A percentile compares a stretch with the other conserved stretches of the same genome.
Evolutionary conservation across 2,797 vertebrate genomes (phyloP).

Genomic region (Myripristis murdjan): DNA sequence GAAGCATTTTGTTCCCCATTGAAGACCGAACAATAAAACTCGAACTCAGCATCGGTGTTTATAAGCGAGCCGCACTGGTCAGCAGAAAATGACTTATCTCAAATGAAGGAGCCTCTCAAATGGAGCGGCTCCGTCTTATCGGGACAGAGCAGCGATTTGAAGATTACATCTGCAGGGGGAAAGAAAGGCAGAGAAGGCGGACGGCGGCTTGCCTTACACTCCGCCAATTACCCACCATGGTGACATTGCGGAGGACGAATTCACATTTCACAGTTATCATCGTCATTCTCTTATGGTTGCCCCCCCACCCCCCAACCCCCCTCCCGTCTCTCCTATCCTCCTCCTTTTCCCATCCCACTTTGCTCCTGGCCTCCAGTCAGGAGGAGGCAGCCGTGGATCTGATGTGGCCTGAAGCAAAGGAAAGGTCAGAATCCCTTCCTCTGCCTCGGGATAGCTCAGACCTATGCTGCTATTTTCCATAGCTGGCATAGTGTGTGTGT

Average conservation of each 20-base stretch:
- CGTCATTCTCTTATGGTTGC: constrained; percentile 30
- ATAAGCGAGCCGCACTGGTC: constrained; percentile 63
- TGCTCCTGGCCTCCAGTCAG: constrained; percentile 68
- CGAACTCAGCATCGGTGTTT: constrained; percentile 77
- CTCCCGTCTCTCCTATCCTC: constrained; percentile 7
- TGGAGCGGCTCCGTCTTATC: constrained; percentile 74
- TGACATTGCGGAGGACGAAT: constrained; percentile 85
- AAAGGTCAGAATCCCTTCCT: constrained; percentile 83
- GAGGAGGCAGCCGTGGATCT: constrained; percentile 72
- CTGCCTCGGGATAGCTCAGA: constrained; percentile 78
- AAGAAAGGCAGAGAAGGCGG: constrained; percentile 20
- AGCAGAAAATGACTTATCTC: constrained; percentile 81
- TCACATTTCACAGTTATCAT: constrained; percentile 68
- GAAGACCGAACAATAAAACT: constrained; percentile 74
- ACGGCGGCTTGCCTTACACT: constrained; percentile 33
- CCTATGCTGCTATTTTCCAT: constrained; percentile 77
- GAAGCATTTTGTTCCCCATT: constrained; percentile 56
- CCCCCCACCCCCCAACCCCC: constrained; percentile 3
- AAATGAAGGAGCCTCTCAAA: constrained; percentile 66
- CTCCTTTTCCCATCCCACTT: constrained; percentile 53
- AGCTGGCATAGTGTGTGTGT: constrained; percentile 44
- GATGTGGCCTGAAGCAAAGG: constrained; percentile 73
- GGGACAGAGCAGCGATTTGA: constrained; percentile 59
- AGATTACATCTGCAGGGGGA: constrained; percentile 76
- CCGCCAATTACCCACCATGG: constrained; percentile 61